phyloP scores from a whole-genome alignment of 2,888 invertebrate genomes.

The Lysandra coridon region DNA sequence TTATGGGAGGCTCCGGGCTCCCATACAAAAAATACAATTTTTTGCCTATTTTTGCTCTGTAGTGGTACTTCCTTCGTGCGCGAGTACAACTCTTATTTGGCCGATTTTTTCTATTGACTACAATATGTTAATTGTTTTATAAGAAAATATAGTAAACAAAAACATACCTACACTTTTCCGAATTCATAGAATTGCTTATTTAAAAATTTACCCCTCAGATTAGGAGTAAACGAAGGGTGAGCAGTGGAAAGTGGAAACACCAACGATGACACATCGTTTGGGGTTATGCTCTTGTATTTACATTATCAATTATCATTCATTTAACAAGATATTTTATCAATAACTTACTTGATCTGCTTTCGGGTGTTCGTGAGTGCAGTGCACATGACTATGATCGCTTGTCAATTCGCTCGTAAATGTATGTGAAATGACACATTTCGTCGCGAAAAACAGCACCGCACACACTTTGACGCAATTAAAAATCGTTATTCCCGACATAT shows the following conservation, averaged over 20 bases:
- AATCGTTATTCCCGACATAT: conserved; percentile 50
- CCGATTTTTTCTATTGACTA: neutral
- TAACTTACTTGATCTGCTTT: conserved; percentile 83
- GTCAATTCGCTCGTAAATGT: conserved; percentile 50
- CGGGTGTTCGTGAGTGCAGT: conserved; percentile 84
- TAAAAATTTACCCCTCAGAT: neutral
- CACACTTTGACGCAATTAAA: conserved; percentile 44
- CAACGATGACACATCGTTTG: neutral
- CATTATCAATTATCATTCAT: neutral
- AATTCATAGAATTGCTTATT: neutral
- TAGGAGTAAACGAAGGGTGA: neutral
- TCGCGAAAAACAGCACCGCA: conserved; percentile 46
- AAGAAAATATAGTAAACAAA: neutral
- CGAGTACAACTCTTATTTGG: no score
- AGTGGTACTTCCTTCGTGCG: no score
- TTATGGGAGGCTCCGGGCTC: no score
- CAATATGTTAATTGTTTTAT: neutral
- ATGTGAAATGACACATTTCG: conserved; percentile 48
- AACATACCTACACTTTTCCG: neutral
- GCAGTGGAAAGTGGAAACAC: neutral
- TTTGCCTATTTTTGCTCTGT: no score
- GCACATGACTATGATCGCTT: conserved; percentile 57
- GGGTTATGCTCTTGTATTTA: neutral
- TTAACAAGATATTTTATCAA: neutral
- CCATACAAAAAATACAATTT: no score